These are phyloP conservation scores for Cryptosula pallasiana DNA, from an alignment of 2,888 invertebrate species.

Conservation along the genomic window DNA sequence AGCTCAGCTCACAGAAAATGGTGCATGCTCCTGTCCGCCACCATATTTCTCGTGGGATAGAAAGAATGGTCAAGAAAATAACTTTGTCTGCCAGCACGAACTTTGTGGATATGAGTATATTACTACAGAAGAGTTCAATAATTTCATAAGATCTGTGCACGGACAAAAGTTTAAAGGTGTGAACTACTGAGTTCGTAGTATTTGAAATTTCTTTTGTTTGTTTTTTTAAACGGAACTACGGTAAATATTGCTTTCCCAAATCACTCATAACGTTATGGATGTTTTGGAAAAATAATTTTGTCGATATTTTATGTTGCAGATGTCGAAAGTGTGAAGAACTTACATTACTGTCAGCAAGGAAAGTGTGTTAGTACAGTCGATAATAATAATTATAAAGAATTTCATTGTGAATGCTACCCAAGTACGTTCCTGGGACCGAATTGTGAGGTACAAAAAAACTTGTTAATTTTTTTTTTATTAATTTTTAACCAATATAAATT, in stretches of 20 bases:
- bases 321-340: not conserved
- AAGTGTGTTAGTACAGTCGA: not conserved
- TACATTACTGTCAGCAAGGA: not conserved
- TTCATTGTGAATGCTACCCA: not conserved
- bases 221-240: too few relatives aligned
- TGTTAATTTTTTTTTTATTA: too few relatives aligned
- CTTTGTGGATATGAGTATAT: not conserved
- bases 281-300: too few relatives aligned
- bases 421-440: not conserved
- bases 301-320: too few relatives aligned
- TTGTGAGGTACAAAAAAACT: constrained; percentile 9
- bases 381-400: not conserved
- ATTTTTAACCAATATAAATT: too few relatives aligned
- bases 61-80: not conserved
- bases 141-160: not conserved
- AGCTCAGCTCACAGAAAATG: too few relatives aligned
- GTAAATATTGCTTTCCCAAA: too few relatives aligned
- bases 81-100: not conserved
- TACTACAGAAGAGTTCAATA: not conserved
- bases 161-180: too few relatives aligned
- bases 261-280: too few relatives aligned
- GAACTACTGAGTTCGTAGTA: too few relatives aligned
- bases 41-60: not conserved
- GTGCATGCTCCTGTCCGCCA: not conserved
- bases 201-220: too few relatives aligned